These are phyloP conservation scores for Botia almorhae DNA, from an alignment of 2,797 vertebrate genomes.

Conservation along the genomic window DNA sequence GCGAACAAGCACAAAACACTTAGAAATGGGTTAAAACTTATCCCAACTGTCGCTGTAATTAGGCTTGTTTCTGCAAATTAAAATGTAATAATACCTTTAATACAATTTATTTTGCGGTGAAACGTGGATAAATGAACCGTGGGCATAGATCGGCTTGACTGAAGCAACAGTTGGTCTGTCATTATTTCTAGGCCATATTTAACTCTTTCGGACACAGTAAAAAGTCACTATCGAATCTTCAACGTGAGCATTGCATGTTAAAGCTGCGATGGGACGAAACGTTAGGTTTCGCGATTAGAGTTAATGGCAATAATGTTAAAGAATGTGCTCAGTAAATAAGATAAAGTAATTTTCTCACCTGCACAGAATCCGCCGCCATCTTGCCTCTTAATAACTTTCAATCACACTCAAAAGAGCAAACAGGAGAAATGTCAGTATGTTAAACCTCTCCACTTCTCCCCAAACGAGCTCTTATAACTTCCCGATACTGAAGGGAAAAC, in stretches of 20 bases:
- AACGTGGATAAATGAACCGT: background rate
- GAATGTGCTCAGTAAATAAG: background rate
- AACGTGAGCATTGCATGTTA: background rate
- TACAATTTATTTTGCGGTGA: no score
- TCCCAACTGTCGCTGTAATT: no score
- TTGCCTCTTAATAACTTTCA: conserved; percentile 67
- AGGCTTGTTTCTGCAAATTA: no score
- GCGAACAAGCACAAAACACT: no score
- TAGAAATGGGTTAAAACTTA: no score
- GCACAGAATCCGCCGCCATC: conserved; percentile 71
- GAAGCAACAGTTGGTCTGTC: conserved; percentile 65
- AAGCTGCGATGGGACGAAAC: background rate
- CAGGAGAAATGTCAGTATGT: conserved; percentile 47
- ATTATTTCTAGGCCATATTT: conserved; percentile 55
- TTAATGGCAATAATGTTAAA: background rate
- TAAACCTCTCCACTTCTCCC: conserved; percentile 43
- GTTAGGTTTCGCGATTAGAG: background rate
- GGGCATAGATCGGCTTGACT: background rate
- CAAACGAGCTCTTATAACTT: conserved; percentile 27
- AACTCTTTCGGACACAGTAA: conserved; percentile 28
- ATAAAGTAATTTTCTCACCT: conserved; percentile 63
- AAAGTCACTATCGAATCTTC: conserved; percentile 17
- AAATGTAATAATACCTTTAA: no score
- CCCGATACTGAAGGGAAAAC: conserved; percentile 30
- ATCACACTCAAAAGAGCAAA: conserved; percentile 61